Base-by-base conservation (phyloP, 2,113 vertebrate species). In the Erythrocebus patas region DNA sequence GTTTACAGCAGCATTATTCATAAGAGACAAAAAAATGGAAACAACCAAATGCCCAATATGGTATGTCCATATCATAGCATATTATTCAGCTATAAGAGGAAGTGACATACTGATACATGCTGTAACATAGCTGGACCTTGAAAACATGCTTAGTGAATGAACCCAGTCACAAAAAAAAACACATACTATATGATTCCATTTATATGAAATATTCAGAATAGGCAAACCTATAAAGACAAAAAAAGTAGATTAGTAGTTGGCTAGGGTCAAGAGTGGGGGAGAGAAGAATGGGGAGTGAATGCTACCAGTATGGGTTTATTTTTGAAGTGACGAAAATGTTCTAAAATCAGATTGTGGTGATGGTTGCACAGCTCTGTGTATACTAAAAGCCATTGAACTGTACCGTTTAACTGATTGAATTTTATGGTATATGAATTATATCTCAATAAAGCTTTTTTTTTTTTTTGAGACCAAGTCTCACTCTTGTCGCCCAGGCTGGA, bases 61-160 rank as follows among this genome's bases (percentile, higher is more conserved):
- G 38, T 23, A 12, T 35, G 17, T 20, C 5, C 64, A 86, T 40
- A 66, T 45, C n/a, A 23, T 20, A 20, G 57, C 68, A 48, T 92
- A 92, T 81, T 75, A 95, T 72, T 89, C 40, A 38, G 32, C 40
- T 64, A 20, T 12, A 3, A 89, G 86, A 91, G 89, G 12, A 9
- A 89, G 83, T 68, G 16, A 70, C 76, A 16, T 76, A 38, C 35
- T 64, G 48, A 96, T 13, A 59, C 3, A 3, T 45, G 8, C 4
- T 84, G 38, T 64, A 20, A 38, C 43, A 80, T 61, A 43, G 59
- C 18, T 50, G 23, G 35, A 70, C 38, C 57, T 68, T 73, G 78
- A 72, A 61, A 84, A 95, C 45, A 57, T 52, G 25, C 52, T 68
- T 81, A 96, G 25, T 80, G 32, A 92, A 89, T 80, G 85, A 92